These are phyloP conservation scores for Ochropacha duplaris DNA, from an alignment of 2,888 invertebrate genomes.

Conservation along the genomic window DNA sequence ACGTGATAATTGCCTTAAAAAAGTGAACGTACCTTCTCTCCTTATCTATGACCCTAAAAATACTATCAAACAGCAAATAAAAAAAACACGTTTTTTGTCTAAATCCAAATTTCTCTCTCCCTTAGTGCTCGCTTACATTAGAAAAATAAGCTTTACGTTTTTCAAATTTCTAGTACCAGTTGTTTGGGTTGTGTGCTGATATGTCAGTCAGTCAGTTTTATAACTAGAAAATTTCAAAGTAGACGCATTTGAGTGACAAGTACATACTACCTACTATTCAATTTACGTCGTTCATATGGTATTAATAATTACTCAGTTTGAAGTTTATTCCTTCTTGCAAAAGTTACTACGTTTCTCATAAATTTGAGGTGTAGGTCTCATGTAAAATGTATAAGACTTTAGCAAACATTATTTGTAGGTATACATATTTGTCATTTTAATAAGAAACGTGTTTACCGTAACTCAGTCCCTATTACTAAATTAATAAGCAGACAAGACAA, in stretches of 20 bases:
- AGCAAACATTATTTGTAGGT: neutral
- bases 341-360: neutral
- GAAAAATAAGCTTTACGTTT: too few relatives aligned
- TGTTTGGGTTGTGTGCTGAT: too few relatives aligned
- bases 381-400: neutral
- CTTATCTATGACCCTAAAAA: too few relatives aligned
- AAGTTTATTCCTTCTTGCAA: neutral
- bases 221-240: neutral
- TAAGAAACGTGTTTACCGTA: constrained; percentile 1
- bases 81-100: too few relatives aligned
- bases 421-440: neutral
- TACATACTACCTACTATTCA: neutral
- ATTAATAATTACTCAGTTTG: neutral
- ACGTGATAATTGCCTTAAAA: too few relatives aligned
- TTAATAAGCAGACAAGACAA: constrained; percentile 41
- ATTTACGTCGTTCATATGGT: neutral
- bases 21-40: too few relatives aligned
- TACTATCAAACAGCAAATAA: too few relatives aligned
- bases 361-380: too few relatives aligned
- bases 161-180: too few relatives aligned
- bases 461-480: constrained; percentile 26
- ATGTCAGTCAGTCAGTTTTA: too few relatives aligned
- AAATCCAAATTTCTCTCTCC: too few relatives aligned
- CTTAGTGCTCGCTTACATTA: too few relatives aligned
- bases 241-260: neutral